Evolutionary conservation across 2,797 vertebrate species (phyloP).

Genomic region (Pangasius mekongensis): DNA sequence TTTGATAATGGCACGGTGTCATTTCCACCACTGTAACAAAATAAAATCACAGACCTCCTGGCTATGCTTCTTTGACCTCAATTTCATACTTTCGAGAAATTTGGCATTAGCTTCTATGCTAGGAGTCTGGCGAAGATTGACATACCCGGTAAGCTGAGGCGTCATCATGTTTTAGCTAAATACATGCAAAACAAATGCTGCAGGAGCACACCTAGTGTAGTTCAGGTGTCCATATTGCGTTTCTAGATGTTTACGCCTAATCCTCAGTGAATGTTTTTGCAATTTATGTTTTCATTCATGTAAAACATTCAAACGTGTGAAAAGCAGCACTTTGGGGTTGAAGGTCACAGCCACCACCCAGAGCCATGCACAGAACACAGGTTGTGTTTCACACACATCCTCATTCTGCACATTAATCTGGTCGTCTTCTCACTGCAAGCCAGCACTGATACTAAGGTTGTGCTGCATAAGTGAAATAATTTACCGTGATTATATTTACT

Average conservation of each 20-base stretch:
- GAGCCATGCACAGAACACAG: neutral
- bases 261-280: neutral
- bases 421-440: neutral
- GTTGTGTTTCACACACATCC: neutral
- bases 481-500: neutral
- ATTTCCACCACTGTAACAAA: neutral
- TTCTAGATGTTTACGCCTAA: neutral
- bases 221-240: neutral
- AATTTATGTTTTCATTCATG: neutral
- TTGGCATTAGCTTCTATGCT: too few relatives aligned
- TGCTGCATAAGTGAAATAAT: neutral
- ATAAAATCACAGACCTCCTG: neutral
- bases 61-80: neutral
- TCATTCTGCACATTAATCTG: neutral
- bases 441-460: neutral
- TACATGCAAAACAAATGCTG: constrained; percentile 13
- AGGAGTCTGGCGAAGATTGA: neutral
- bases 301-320: neutral
- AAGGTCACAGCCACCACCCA: constrained; percentile 4
- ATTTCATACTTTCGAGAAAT: neutral
- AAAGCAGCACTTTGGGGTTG: neutral
- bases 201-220: neutral
- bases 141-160: neutral
- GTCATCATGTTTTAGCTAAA: constrained; percentile 17
- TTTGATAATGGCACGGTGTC: neutral